A percentile compares a stretch with the other conserved stretches of the same genome.
These are phyloP conservation scores for Pelagia noctiluca DNA, from an alignment of 30 jellyfish, hydroid and myxozoan genomes.

Conservation along the genomic window DNA sequence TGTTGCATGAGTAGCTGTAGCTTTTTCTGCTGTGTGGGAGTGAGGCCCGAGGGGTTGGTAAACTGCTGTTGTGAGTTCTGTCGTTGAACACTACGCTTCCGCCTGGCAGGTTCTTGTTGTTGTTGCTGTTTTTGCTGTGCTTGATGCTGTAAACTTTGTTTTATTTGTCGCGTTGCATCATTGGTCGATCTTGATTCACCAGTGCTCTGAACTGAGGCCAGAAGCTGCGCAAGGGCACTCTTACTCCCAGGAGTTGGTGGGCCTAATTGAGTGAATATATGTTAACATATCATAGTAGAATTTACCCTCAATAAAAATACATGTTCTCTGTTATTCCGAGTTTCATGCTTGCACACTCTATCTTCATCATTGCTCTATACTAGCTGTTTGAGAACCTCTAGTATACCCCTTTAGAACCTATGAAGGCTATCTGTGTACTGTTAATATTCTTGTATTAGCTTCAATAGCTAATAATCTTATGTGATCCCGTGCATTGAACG, in stretches of 20 bases:
- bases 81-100: slow-evolving; percentile 53
- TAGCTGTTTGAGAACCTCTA: too few species aligned
- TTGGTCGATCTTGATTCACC: slow-evolving; percentile 46
- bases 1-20: slow-evolving; percentile 66
- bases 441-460: too few species aligned
- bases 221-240: slow-evolving; percentile 73
- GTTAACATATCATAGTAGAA: not conserved
- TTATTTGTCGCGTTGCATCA: slow-evolving; percentile 50
- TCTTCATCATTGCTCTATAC: too few species aligned
- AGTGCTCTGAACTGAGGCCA: slow-evolving; percentile 57
- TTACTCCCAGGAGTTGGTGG: slow-evolving; percentile 84
- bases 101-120: slow-evolving; percentile 30
- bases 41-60: slow-evolving; percentile 46
- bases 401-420: too few species aligned
- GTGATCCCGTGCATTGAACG: too few species aligned
- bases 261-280: slow-evolving; percentile 22
- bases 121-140: slow-evolving; percentile 41
- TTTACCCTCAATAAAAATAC: not conserved
- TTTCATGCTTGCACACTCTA: too few species aligned
- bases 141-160: slow-evolving; percentile 41
- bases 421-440: too few species aligned
- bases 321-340: too few species aligned
- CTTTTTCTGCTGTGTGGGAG: slow-evolving; percentile 63
- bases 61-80: slow-evolving; percentile 57
- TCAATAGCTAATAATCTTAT: too few species aligned